Conservation (phyloP, 2,113 vertebrate genomes). For the Campylomormyrus tamandua region DNA sequence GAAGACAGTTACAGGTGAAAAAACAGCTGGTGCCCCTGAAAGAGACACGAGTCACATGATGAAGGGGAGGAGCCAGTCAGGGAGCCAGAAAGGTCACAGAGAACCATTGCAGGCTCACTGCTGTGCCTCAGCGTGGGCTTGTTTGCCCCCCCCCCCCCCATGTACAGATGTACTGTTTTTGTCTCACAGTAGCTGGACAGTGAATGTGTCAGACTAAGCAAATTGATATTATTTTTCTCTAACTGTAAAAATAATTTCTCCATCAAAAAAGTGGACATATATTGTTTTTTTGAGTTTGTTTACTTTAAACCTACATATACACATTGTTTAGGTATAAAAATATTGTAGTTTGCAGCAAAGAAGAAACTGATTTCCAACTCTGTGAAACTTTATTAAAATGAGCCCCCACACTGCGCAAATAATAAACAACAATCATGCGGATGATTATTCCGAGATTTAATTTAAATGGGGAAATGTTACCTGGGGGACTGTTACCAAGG, state of each 20-base stretch:
- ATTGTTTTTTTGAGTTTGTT: neutral
- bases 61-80: neutral
- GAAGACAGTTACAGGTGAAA: too few relatives aligned
- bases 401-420: too few relatives aligned
- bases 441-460: neutral
- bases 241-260: neutral
- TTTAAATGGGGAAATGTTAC: neutral
- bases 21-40: too few relatives aligned
- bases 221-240: neutral
- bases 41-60: too few relatives aligned
- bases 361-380: too few relatives aligned
- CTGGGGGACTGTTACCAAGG: neutral
- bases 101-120: neutral
- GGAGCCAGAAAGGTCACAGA: neutral
- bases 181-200: neutral
- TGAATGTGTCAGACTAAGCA: neutral
- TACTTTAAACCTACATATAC: neutral
- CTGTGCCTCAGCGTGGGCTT: too few relatives aligned
- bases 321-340: too few relatives aligned
- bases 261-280: neutral
- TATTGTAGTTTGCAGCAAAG: too few relatives aligned
- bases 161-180: neutral
- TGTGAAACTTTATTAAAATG: too few relatives aligned
- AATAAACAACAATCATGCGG: neutral
- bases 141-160: too few relatives aligned